Conservation (phyloP, 1,140 invertebrate species). For the Drosophila equinoxialis region DNA sequence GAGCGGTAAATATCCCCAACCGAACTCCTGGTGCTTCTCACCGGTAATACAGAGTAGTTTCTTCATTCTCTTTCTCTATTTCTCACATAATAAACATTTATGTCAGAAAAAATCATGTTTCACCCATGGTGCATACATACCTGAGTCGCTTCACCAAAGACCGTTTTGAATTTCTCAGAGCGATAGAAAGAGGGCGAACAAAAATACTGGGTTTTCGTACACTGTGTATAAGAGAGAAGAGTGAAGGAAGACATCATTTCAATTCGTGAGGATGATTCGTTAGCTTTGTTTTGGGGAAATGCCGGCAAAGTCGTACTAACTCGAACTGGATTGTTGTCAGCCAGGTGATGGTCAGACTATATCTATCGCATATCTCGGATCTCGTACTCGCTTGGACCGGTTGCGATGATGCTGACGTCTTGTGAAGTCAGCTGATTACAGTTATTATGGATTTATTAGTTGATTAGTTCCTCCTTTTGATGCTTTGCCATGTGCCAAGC, state of each 20-base stretch:
- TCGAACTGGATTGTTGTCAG: slow-evolving; percentile 19
- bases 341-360: slow-evolving; percentile 16
- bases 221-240: slow-evolving; percentile 36
- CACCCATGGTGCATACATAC: not conserved
- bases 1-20: no score
- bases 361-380: slow-evolving; percentile 19
- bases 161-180: not conserved
- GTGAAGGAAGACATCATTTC: not conserved
- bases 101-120: no score
- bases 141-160: not conserved
- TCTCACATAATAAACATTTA: no score
- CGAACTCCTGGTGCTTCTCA: no score
- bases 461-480: slow-evolving; percentile 48
- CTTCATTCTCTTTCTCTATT: no score
- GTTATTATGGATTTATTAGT: slow-evolving; percentile 73
- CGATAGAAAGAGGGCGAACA: not conserved
- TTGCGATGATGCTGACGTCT: slow-evolving; percentile 23
- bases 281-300: slow-evolving; percentile 63
- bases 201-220: slow-evolving; percentile 5
- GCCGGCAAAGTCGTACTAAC: slow-evolving; percentile 55
- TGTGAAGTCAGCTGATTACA: slow-evolving; percentile 57
- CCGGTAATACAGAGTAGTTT: no score
- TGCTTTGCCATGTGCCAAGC: slow-evolving; percentile 22
- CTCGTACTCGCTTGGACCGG: slow-evolving; percentile 37
- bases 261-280: slow-evolving; percentile 22